phyloP scores from a whole-genome alignment of 2,113 vertebrate genomes.

The Gymnocephalus cernua region DNA sequence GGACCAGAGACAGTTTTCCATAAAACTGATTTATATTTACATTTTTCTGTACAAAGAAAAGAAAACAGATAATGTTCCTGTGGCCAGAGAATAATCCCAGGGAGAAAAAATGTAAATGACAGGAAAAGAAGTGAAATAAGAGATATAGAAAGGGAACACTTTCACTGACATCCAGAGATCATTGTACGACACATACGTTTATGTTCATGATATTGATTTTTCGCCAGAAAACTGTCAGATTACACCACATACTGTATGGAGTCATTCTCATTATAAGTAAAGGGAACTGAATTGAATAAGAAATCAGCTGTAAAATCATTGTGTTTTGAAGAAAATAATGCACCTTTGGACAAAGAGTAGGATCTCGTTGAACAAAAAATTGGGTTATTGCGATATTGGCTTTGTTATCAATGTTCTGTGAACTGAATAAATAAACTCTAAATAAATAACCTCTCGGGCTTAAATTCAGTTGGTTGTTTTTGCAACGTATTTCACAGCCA shows the following conservation, averaged over 20 bases:
- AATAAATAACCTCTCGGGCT: constrained; percentile 25
- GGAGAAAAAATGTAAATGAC: not conserved
- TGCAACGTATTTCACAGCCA: not conserved
- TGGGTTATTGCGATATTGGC: constrained; percentile 6
- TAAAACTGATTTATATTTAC: constrained; percentile 31
- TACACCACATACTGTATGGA: too few relatives aligned
- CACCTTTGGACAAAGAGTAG: not conserved
- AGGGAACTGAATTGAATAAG: not conserved
- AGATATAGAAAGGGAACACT: not conserved
- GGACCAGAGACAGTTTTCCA: constrained; percentile 37
- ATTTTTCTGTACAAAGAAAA: constrained; percentile 2
- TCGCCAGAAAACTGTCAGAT: not conserved
- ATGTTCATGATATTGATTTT: not conserved
- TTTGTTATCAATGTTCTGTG: not conserved
- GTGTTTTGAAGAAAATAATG: not conserved
- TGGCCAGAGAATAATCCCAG: not conserved
- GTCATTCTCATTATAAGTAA: not conserved
- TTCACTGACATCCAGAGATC: not conserved
- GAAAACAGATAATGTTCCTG: not conserved
- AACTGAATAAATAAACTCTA: constrained; percentile 35
- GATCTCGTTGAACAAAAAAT: not conserved
- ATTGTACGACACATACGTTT: not conserved
- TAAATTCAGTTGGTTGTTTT: constrained; percentile 26
- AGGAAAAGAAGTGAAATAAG: not conserved
- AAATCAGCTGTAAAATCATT: not conserved